phyloP scores from a whole-genome alignment of 2,113 vertebrate species.

The Toxostoma redivivum region DNA sequence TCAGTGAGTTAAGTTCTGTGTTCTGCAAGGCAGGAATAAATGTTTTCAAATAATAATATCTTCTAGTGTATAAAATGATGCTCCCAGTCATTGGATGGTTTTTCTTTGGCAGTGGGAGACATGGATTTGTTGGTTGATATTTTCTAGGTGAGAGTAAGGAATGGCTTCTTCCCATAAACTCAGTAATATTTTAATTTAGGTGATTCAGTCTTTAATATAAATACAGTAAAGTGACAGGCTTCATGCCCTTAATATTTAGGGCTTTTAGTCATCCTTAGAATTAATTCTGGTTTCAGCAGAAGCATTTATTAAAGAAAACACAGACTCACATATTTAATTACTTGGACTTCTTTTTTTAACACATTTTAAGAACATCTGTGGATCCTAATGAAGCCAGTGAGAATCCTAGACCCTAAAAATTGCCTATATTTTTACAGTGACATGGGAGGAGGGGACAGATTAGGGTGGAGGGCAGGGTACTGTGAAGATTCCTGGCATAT shows the following conservation, averaged over 20 bases:
- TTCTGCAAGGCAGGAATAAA: background rate
- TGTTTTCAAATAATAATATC: background rate
- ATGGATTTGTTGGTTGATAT: background rate
- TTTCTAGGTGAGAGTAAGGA: slow-evolving; percentile 26
- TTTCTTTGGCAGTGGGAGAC: background rate
- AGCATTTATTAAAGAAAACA: background rate
- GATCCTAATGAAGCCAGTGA: slow-evolving; percentile 15
- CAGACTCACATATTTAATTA: slow-evolving; percentile 11
- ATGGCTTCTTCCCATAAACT: background rate
- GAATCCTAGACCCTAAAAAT: background rate
- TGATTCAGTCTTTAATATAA: slow-evolving; percentile 26
- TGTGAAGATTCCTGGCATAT: background rate
- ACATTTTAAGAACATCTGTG: slow-evolving; percentile 5
- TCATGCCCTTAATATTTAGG: background rate
- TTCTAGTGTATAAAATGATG: background rate
- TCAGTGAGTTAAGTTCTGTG: background rate
- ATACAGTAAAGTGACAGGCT: background rate
- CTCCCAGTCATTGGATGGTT: background rate
- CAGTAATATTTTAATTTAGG: slow-evolving; percentile 8
- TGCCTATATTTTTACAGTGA: background rate
- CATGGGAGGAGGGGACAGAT: background rate
- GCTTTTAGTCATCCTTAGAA: slow-evolving; percentile 28
- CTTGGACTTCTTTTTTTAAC: slow-evolving; percentile 10
- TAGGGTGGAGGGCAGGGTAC: background rate
- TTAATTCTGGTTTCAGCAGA: background rate